A percentile compares a stretch with the other conserved stretches of the same genome.
Conservation (phyloP, 2,113 vertebrate genomes). For the Struthio camelus region DNA sequence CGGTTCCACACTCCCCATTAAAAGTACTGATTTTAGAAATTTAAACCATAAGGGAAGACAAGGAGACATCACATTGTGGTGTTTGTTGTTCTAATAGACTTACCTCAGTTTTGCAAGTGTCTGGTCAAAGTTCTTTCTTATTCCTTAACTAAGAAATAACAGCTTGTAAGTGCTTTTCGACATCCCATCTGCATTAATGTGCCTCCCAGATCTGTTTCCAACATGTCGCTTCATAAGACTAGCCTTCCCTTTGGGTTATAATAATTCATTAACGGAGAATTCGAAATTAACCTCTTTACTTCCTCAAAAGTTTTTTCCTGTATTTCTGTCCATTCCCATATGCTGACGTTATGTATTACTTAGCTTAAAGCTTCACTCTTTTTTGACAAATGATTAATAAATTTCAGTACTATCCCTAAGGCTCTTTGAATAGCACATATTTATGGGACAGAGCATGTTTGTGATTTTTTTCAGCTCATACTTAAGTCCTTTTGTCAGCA, state of each 20-base stretch:
- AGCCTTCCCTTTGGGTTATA: neutral
- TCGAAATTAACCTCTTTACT: constrained; percentile 8
- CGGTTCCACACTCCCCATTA: neutral
- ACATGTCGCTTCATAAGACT: neutral
- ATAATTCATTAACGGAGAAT: neutral
- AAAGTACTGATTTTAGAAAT: neutral
- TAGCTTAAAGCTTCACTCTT: neutral
- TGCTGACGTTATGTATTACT: neutral
- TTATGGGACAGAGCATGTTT: neutral
- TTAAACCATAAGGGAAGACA: neutral
- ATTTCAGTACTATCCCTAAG: neutral
- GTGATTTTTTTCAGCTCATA: neutral
- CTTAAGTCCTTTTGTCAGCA: neutral
- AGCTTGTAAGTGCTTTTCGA: neutral
- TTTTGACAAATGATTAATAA: neutral
- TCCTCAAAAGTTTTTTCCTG: constrained; percentile 45
- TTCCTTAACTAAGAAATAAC: neutral
- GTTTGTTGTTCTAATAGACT: neutral
- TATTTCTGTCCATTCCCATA: neutral
- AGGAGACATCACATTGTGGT: neutral
- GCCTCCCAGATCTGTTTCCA: neutral
- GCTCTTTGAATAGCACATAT: neutral
- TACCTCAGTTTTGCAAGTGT: neutral
- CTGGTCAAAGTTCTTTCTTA: neutral
- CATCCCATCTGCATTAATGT: neutral